Percentiles rank a stretch among this genome's conserved stretches.
These are phyloP conservation scores for Ethmia dodecea DNA, from an alignment of 2,888 invertebrate species.

Conservation along the genomic window DNA sequence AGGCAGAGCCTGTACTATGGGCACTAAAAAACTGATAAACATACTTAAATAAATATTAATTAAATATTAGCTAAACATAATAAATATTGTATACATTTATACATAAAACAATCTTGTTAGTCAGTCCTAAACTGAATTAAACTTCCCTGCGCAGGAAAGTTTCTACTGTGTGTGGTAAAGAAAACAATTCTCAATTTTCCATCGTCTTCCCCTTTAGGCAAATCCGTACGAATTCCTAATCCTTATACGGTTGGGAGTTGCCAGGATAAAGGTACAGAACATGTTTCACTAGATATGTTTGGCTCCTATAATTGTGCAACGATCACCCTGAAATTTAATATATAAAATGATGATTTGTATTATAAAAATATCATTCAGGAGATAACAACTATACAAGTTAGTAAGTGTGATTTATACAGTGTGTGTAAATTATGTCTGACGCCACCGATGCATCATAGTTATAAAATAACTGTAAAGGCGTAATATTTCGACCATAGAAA, in stretches of 20 bases:
- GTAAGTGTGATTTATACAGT: background rate
- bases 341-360: no score
- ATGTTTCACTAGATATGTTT: no score
- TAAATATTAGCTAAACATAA: no score
- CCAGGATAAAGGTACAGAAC: no score
- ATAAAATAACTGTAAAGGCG: background rate
- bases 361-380: background rate
- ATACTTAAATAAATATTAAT: no score
- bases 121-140: no score
- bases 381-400: background rate
- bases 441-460: background rate
- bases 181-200: constrained; percentile 66
- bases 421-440: background rate
- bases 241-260: constrained; percentile 58
- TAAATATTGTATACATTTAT: no score
- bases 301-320: no score
- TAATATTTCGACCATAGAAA: constrained; percentile 1
- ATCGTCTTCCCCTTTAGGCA: constrained; percentile 57
- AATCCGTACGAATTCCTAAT: constrained; percentile 66
- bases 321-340: no score
- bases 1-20: no score
- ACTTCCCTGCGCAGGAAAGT: constrained; percentile 39
- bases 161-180: constrained; percentile 50
- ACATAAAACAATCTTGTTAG: no score
- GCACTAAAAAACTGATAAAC: no score